Evolutionary conservation across 2,797 vertebrate species (phyloP).

Genomic region (Arnoldichthys spilopterus): DNA sequence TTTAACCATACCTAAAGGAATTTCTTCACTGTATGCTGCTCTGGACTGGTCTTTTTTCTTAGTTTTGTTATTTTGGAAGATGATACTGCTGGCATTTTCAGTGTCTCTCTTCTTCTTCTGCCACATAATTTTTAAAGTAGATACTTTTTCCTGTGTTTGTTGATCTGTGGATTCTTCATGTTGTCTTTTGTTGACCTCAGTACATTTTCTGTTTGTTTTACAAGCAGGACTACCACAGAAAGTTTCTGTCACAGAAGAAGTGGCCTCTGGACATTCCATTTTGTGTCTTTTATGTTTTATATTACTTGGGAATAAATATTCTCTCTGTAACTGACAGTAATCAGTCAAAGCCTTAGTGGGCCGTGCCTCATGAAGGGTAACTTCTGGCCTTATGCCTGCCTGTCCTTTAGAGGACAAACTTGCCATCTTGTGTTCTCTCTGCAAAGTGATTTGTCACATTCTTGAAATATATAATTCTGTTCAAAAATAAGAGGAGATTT

Average conservation of each 20-base stretch:
- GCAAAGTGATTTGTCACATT: background rate
- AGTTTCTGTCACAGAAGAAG: background rate
- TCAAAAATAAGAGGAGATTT: too few relatives aligned
- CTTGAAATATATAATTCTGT: too few relatives aligned
- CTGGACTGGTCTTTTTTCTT: slow-evolving; percentile 42
- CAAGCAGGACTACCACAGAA: background rate
- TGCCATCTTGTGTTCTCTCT: background rate
- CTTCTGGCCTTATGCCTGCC: background rate
- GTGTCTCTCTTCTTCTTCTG: slow-evolving; percentile 20
- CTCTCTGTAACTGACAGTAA: background rate
- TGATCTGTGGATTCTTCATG: slow-evolving; percentile 27
- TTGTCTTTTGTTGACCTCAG: slow-evolving; percentile 7
- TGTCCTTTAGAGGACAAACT: background rate
- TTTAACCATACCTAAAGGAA: background rate
- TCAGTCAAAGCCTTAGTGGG: background rate
- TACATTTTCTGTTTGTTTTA: background rate
- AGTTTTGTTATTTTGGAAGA: slow-evolving; percentile 15
- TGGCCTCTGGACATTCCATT: slow-evolving; percentile 4
- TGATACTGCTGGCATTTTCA: slow-evolving; percentile 26
- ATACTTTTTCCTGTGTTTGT: slow-evolving; percentile 36
- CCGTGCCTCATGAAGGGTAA: background rate
- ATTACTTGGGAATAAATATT: slow-evolving; percentile 10
- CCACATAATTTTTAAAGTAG: background rate
- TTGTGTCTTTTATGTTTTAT: background rate
- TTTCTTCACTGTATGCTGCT: slow-evolving; percentile 19